phyloP scores from a whole-genome alignment of 2,888 invertebrate species.

The Philaethria dido region DNA sequence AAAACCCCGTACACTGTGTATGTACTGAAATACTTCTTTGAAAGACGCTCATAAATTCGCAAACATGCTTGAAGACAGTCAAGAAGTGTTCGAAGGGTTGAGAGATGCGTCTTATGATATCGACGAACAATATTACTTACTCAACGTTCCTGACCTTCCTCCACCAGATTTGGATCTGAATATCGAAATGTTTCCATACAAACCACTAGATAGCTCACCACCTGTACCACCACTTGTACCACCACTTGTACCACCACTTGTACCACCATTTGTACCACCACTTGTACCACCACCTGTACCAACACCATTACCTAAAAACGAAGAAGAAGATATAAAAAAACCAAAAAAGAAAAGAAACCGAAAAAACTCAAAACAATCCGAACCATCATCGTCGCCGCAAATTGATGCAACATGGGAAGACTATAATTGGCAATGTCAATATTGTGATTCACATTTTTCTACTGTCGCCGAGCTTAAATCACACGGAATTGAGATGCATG shows the following conservation, averaged over 20 bases:
- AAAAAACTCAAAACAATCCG: background rate
- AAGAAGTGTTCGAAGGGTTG: background rate
- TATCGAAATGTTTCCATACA: background rate
- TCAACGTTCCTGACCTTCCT: background rate
- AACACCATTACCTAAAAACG: background rate
- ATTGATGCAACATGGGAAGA: background rate
- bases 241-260: no score
- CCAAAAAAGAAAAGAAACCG: background rate
- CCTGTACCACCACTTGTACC: no score
- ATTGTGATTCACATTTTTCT: constrained; percentile 3
- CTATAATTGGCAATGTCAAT: constrained; percentile 14
- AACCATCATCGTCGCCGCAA: background rate
- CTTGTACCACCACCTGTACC: no score
- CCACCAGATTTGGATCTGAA: background rate
- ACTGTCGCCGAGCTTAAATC: constrained; percentile 65
- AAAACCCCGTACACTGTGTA: background rate
- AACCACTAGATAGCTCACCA: no score
- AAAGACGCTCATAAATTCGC: background rate
- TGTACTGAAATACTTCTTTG: background rate
- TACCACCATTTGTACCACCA: no score
- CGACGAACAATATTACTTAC: constrained; percentile 7
- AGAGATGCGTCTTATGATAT: constrained; percentile 5
- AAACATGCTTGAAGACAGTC: background rate
- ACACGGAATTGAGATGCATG: constrained; percentile 85
- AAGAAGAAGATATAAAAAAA: background rate